Evolutionary conservation across 2,888 invertebrate species (phyloP), one percentile per base, ranked within the genome.

Genomic region (Ctenicera cuprea): DNA sequence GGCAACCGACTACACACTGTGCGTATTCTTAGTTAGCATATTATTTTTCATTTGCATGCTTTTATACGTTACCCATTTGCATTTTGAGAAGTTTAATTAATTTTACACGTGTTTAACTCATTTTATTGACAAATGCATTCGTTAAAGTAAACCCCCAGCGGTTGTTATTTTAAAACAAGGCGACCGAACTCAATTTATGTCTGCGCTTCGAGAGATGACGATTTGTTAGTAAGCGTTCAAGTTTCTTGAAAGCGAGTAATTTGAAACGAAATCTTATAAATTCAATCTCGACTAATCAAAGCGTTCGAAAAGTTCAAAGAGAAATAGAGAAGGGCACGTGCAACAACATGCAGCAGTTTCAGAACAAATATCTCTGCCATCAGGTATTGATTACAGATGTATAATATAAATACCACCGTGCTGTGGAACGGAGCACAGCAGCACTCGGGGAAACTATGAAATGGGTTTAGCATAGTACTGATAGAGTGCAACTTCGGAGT

Each of bases 401-500:
- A 18, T 33, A 64, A 18, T 48, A 52, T 52, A 65, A 64, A 71
- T 64, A 59, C 30, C 18, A 59, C 30, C 18, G 45, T n/a, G 33
- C 14, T 66, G 69, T 41, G 65, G 69, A 65, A 76, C 69, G 73
- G 72, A 59, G 59, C 67, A 65, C 62, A 65, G 63, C 70, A 71
- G 48, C n/a, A n/a, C n/a, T 61, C 62, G 67, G 66, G 66, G 61
- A 75, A 74, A 73, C 77, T 77, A 73, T 74, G 71, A 74, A 74
- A 61, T 74, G 64, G 65, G 71, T 70, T 71, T 72, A 62, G 59
- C 54, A 57, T 63, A 62, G 69, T 48, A 65, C 68, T 63, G 75
- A 76, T 75, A 74, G 73, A 70, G 76, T 78, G 74, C 79, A 78
- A 68, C 73, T 77, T 73, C 78, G 75, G 77, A 80, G 74, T 80